Conservation (phyloP, 2,797 vertebrate species). For the Benthosema pterotum region DNA sequence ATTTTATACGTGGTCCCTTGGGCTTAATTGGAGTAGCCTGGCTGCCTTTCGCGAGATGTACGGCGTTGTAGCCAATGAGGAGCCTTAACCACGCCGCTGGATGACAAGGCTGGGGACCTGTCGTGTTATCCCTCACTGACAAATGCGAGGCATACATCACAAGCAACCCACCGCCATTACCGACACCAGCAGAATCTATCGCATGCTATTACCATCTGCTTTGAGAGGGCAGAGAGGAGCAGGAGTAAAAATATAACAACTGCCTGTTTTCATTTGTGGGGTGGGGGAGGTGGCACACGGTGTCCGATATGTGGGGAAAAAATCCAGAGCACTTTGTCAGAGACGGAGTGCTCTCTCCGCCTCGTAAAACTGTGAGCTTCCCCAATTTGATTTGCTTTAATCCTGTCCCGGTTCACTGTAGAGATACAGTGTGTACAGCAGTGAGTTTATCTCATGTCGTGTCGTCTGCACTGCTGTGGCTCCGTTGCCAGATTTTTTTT, state of each 20-base stretch:
- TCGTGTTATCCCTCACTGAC: slow-evolving; percentile 26
- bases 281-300: background rate
- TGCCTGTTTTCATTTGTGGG: background rate
- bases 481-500: background rate
- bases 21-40: slow-evolving; percentile 54
- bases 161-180: too few relatives aligned
- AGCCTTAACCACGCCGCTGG: slow-evolving; percentile 38
- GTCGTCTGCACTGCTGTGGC: slow-evolving; percentile 27
- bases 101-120: slow-evolving; percentile 29
- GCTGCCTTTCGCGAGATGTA: slow-evolving; percentile 15
- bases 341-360: slow-evolving; percentile 10
- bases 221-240: too few relatives aligned
- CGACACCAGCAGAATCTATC: too few relatives aligned
- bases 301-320: slow-evolving; percentile 20
- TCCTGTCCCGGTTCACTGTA: slow-evolving; percentile 42
- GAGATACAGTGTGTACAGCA: slow-evolving; percentile 19
- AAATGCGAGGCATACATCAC: slow-evolving; percentile 21
- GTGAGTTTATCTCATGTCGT: slow-evolving; percentile 33
- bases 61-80: slow-evolving; percentile 18
- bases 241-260: too few relatives aligned
- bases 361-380: slow-evolving; percentile 50
- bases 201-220: too few relatives aligned
- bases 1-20: slow-evolving; percentile 63
- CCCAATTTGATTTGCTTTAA: slow-evolving; percentile 49
- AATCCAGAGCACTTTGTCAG: slow-evolving; percentile 18